Percentiles rank a stretch among this genome's conserved stretches.
These are phyloP conservation scores for Muscina levida DNA, from an alignment of 2,888 invertebrate genomes.

Conservation along the genomic window DNA sequence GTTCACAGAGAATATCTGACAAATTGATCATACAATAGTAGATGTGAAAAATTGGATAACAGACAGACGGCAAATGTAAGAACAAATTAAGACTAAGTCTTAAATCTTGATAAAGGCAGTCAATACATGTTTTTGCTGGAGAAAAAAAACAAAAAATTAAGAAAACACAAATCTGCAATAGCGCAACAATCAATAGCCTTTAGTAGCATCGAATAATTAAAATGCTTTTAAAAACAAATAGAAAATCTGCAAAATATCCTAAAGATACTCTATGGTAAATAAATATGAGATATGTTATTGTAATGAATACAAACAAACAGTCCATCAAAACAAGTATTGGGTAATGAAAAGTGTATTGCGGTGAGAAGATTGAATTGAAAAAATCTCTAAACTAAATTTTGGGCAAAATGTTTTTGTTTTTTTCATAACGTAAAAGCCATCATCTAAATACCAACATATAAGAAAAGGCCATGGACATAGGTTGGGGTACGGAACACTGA, in stretches of 20 bases:
- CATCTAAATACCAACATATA: no score
- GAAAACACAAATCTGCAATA: no score
- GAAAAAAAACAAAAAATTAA: background rate
- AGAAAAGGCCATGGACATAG: no score
- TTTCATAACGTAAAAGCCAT: no score
- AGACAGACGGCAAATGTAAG: slow-evolving; percentile 3
- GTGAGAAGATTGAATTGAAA: background rate
- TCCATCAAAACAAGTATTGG: background rate
- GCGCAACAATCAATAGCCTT: background rate
- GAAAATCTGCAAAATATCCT: background rate
- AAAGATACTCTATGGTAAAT: background rate
- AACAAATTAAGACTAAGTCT: background rate
- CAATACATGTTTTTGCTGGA: background rate
- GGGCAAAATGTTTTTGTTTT: no score
- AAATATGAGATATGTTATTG: slow-evolving; percentile 20
- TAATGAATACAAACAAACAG: slow-evolving; percentile 25
- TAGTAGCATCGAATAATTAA: slow-evolving; percentile 19
- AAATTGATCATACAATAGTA: background rate
- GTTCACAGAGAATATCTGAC: slow-evolving; percentile 12
- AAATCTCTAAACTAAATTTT: no score
- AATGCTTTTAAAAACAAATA: slow-evolving; percentile 1
- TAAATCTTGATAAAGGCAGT: slow-evolving; percentile 38
- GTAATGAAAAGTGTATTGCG: background rate
- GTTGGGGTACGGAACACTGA: no score
- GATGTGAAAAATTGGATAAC: background rate